Base-by-base conservation (phyloP, 2,888 invertebrate species). In the Parnassius smintheus region DNA sequence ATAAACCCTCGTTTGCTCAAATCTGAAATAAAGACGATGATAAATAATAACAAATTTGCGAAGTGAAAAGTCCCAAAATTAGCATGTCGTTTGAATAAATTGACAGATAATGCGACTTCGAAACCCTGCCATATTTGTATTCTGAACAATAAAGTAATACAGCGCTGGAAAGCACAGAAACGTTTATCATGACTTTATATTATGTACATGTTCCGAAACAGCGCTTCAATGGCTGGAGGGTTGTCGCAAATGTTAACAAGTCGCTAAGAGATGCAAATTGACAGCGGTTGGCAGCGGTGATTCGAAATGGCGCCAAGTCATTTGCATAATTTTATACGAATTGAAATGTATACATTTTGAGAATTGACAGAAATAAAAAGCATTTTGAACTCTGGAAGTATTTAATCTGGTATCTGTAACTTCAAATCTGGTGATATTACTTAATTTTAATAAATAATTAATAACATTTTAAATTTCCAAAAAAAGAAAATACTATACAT, bases 31-130 rank as follows among this genome's bases (percentile, higher is more conserved):
- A 84, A 85, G 81, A 77, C 80, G 70, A 70, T 67, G 77, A 83
- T 85, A 85, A 86, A 84, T 85, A 87, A 88, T 87, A 82, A 88
- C 83, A 78, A 83, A 83, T 85, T 84, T 83, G 77, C 74, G 75
- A 78, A 79, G 77, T 78, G 82, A 81, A 83, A 82, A 83, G 83
- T 81, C 83, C 77, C 77, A 76, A 80, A 85, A 88, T 90, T 89
- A 88, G 78, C 88, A 88, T 88, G 74, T 86, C 83, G 83, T 89
- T 88, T 83, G 87, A 84, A 86, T 87, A 88, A 88, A 89, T 88
- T 88, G 83, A 76, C 82, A 78, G 75, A 77, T 83, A 83, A 85
- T 85, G 77, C 74, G 80, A 80, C 81, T 79, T 74, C 72, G 77
- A 76, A 78, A 77, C 81, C 79, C 75, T 75, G 81, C 72, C 76